Conservation (phyloP, 2,888 invertebrate species). For the Achlya flavicornis region DNA sequence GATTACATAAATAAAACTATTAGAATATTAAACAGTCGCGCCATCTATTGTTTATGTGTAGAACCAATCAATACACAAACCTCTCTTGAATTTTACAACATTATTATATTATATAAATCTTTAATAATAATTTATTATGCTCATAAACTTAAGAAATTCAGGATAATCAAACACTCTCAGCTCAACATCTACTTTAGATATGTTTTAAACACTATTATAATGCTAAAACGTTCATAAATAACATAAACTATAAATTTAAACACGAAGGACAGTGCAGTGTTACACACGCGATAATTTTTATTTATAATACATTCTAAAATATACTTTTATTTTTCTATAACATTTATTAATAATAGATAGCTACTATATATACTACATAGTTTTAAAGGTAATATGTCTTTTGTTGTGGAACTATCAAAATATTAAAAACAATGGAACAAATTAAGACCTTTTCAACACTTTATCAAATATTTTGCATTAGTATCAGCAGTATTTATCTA, state of each 20-base stretch:
- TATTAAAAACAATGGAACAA: neutral
- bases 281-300: conserved; percentile 23
- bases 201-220: conserved; percentile 22
- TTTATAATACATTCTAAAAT: conserved; percentile 15
- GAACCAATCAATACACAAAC: neutral
- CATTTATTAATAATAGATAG: neutral
- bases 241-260: conserved; percentile 1
- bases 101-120: neutral
- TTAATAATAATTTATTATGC: neutral
- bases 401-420: neutral
- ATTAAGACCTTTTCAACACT: neutral
- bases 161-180: conserved; percentile 21
- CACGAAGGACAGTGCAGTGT: conserved; percentile 22
- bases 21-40: neutral
- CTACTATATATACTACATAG: neutral
- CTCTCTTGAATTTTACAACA: neutral
- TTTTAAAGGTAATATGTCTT: conserved; percentile 6
- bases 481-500: too few relatives aligned
- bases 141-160: neutral
- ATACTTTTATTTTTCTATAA: conserved; percentile 16
- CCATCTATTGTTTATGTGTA: neutral
- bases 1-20: neutral
- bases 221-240: conserved; percentile 18
- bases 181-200: conserved; percentile 24
- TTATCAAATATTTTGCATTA: neutral